Conservation (phyloP, 2,797 vertebrate genomes). For the Notamacropus eugenii region DNA sequence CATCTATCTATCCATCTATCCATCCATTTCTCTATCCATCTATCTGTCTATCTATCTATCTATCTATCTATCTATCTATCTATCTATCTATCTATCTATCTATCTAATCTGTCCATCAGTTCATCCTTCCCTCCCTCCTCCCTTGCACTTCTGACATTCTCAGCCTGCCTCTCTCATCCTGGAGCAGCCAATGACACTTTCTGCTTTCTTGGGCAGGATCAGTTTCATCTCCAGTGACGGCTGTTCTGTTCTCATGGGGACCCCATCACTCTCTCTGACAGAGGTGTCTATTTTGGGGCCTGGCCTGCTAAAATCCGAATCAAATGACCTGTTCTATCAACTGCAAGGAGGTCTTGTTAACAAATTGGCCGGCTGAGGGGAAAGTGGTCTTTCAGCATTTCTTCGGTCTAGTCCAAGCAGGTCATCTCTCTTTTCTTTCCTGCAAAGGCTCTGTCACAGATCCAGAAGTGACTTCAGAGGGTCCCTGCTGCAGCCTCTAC, state of each 20-base stretch:
- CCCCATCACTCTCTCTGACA: constrained; percentile 19
- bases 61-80: too few species aligned
- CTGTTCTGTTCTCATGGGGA: constrained; percentile 14
- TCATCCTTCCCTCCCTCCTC: background rate
- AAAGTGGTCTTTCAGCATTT: too few species aligned
- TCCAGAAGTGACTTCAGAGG: background rate
- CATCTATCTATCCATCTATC: background rate
- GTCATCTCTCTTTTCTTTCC: background rate
- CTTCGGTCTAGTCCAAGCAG: background rate
- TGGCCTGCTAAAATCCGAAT: constrained; percentile 3
- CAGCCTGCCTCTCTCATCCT: background rate
- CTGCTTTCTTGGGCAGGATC: background rate
- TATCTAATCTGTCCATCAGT: rapidly evolving
- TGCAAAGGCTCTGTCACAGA: background rate
- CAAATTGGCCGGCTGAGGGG: background rate
- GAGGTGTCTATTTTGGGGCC: constrained; percentile 38
- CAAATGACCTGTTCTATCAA: constrained; percentile 28
- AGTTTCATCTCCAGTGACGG: background rate
- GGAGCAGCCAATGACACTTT: background rate
- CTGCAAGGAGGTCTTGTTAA: background rate
- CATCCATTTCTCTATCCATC: background rate
- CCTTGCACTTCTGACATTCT: background rate
- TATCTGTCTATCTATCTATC: too few species aligned
- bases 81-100: too few species aligned
- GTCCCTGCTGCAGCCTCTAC: background rate